Conservation (phyloP, 2,888 invertebrate genomes). For the Pristionchus entomophagus region DNA sequence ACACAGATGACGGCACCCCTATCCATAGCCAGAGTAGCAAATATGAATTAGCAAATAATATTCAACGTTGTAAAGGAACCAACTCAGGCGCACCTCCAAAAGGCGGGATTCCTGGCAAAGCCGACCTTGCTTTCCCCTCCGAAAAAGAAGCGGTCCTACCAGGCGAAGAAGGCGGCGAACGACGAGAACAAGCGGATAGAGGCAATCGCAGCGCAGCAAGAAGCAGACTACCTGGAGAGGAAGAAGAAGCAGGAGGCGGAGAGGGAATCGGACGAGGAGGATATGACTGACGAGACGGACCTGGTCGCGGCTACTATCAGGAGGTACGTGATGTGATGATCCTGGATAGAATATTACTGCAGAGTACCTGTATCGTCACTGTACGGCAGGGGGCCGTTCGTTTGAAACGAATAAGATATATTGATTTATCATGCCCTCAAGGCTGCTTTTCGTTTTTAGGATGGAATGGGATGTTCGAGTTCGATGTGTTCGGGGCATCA, state of each 20-base stretch:
- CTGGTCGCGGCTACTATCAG: neutral
- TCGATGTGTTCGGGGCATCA: too few species aligned
- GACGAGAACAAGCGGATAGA: neutral
- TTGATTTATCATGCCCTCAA: neutral
- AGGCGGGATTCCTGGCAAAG: neutral
- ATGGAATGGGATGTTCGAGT: too few species aligned
- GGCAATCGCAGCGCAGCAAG: neutral
- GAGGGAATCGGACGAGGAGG: neutral
- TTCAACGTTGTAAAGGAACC: neutral
- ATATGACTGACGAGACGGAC: neutral
- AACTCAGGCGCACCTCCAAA: neutral
- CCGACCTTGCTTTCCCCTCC: neutral
- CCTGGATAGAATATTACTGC: too few species aligned
- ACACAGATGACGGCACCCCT: too few species aligned
- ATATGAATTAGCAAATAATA: neutral
- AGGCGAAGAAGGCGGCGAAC: neutral
- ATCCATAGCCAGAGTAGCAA: too few species aligned
- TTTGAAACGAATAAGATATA: too few species aligned
- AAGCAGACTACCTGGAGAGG: neutral
- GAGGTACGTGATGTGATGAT: neutral
- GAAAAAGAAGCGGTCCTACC: neutral
- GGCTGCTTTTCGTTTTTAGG: too few species aligned
- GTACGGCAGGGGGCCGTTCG: too few species aligned
- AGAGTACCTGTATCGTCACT: too few species aligned
- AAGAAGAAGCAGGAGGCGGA: neutral